Conservation (phyloP, 2,113 vertebrate species). For the Conger conger region DNA sequence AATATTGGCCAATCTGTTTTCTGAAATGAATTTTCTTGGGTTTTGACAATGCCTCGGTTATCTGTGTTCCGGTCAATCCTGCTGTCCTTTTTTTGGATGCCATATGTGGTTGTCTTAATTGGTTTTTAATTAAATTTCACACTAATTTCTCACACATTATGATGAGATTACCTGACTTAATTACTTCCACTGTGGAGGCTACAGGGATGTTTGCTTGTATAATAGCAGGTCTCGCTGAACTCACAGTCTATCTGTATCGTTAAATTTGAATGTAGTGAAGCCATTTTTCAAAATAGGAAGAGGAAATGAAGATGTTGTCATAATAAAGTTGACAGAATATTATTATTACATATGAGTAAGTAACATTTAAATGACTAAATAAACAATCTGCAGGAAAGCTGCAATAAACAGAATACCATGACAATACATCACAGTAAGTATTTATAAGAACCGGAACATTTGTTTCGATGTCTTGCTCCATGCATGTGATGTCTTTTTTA, state of each 20-base stretch:
- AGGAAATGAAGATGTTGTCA: not conserved
- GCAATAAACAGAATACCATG: not conserved
- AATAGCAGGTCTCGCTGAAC: not conserved
- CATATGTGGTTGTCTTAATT: not conserved
- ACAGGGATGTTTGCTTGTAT: not conserved
- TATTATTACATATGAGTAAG: not conserved
- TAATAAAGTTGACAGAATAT: not conserved
- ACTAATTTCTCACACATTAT: not conserved
- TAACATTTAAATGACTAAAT: not conserved
- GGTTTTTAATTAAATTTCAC: slow-evolving; percentile 7
- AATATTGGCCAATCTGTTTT: not conserved
- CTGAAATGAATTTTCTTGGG: not conserved
- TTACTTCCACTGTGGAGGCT: not conserved
- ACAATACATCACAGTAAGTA: not conserved
- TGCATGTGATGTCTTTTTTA: too few relatives aligned
- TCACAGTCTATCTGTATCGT: not conserved
- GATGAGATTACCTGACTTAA: slow-evolving; percentile 6
- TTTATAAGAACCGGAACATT: not conserved
- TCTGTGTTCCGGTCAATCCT: not conserved
- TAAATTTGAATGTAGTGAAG: not conserved
- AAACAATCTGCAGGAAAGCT: not conserved
- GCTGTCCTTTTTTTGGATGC: not conserved
- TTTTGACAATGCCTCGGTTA: not conserved
- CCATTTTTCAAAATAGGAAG: not conserved
- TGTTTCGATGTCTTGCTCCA: too few relatives aligned